Evolutionary conservation across 2,797 vertebrate species (phyloP), one percentile per base, ranked within the genome.

Genomic region (Acestrorhynchus altus): DNA sequence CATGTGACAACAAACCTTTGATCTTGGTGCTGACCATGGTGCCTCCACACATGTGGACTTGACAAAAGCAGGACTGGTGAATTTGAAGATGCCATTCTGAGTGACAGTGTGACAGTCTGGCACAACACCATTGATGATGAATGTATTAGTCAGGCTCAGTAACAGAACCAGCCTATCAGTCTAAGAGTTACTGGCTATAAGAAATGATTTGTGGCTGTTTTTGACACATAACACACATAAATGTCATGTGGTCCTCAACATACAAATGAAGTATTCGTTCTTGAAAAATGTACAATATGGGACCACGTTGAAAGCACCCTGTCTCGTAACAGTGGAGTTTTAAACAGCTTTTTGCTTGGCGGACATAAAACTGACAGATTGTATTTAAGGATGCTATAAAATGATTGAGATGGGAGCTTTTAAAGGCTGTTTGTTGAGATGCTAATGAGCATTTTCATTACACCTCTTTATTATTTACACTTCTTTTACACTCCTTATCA

Each of bases 371-470:
- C 52, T 49, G 42, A 56, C 54, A 39, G 51, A n/a, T 11, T 67
- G 64, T 75, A 46, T 67, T 75, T 67, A 76, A 67, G 42, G 40
- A 24, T 22, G 64, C 74, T 68, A 76, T 68, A 67, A 76, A 76
- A 24, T 49, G 66, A 52, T 47, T 35, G 39, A 8, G 54, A 15
- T 8, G 9, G 24, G 44, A 40, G 64, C 52, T 47, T 68, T 76
- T 67, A 76, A 47, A 22, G 42, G 42, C 40, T 59, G 64, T 68
- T 60, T 76, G 64, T 68, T 60, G 68, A 64, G 10, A 57, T 76
- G 66, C 46, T 35, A 76, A 68, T 60, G 74, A 68, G 74, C 4
- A 4, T 46, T 75, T 75, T 75, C 18, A 75, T 35, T 60, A 60
- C 28, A 9, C 57, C 35, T 35, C 26, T 31, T 60, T 28, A 60